These are phyloP conservation scores for Rhyzopertha dominica DNA, from an alignment of 1,140 invertebrate genomes.

Conservation along the genomic window DNA sequence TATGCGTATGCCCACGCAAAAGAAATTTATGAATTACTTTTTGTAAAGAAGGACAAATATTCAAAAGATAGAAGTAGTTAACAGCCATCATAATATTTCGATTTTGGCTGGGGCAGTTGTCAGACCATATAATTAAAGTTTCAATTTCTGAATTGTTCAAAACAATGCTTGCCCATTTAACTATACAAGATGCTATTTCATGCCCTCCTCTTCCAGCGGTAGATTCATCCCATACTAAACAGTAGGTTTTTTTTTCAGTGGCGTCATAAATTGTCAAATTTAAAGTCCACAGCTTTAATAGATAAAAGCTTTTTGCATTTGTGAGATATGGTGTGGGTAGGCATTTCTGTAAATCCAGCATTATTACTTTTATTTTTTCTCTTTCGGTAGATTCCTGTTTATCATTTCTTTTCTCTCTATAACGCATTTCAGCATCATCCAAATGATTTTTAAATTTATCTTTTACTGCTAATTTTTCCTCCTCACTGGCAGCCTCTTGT, in stretches of 20 bases:
- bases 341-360: constrained; percentile 5
- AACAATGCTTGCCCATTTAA: constrained; percentile 6
- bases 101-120: constrained; percentile 13
- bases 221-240: constrained; percentile 16
- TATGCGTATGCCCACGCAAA: not conserved
- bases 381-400: too few species aligned
- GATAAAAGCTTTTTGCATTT: constrained; percentile 11
- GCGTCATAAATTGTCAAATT: constrained; percentile 3
- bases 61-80: constrained; percentile 5
- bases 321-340: not conserved
- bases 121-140: constrained; percentile 11
- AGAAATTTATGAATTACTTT: constrained; percentile 5
- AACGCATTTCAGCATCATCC: constrained; percentile 4
- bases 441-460: constrained; percentile 6
- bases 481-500: not conserved
- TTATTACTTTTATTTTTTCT: not conserved
- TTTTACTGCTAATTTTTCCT: not conserved
- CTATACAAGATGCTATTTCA: constrained; percentile 5
- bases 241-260: constrained; percentile 8
- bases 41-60: constrained; percentile 1
- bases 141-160: not conserved
- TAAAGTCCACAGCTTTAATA: constrained; percentile 4
- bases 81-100: constrained; percentile 5
- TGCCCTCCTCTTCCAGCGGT: constrained; percentile 5
- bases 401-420: constrained; percentile 7